Percentiles rank a stretch among this genome's conserved stretches.
These are phyloP conservation scores for Takifugu bimaculatus DNA, from an alignment of 2,113 vertebrate genomes.

Conservation along the genomic window DNA sequence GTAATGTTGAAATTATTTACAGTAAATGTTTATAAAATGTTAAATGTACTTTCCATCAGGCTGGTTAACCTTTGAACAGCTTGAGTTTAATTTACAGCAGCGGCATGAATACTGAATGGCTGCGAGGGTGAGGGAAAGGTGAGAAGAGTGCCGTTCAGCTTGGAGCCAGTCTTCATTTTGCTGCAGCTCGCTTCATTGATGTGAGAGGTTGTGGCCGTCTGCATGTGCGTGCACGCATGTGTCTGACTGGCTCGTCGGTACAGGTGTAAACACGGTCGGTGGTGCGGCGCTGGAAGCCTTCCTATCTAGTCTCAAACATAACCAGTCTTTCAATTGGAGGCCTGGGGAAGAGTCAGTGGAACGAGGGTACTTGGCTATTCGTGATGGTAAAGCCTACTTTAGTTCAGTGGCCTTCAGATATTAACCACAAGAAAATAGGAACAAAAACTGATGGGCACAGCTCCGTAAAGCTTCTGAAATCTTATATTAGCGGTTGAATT, in stretches of 20 bases:
- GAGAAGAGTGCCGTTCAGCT: slow-evolving; percentile 29
- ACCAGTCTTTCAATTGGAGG: slow-evolving; percentile 4
- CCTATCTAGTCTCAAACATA: slow-evolving; percentile 47
- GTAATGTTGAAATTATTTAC: too few species aligned
- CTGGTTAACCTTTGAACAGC: slow-evolving; percentile 4
- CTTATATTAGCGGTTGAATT: neutral
- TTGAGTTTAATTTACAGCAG: slow-evolving; percentile 5
- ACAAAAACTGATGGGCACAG: neutral
- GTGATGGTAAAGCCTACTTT: neutral
- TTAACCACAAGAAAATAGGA: too few species aligned
- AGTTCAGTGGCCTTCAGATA: slow-evolving; percentile 1
- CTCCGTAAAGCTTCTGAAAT: too few species aligned
- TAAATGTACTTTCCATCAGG: neutral
- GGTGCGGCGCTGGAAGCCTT: slow-evolving; percentile 13
- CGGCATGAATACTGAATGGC: neutral
- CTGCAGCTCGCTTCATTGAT: slow-evolving; percentile 17
- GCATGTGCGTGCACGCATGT: neutral
- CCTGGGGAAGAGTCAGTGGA: slow-evolving; percentile 5
- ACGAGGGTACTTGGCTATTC: neutral
- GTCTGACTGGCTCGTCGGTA: slow-evolving; percentile 7
- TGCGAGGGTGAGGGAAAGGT: neutral
- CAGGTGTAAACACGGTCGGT: slow-evolving; percentile 29
- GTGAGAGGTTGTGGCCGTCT: slow-evolving; percentile 11
- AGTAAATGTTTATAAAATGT: neutral
- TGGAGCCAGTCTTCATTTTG: slow-evolving; percentile 17